These are phyloP conservation scores for Eubasilissa splendida DNA, from an alignment of 2,888 invertebrate genomes.

Conservation along the genomic window DNA sequence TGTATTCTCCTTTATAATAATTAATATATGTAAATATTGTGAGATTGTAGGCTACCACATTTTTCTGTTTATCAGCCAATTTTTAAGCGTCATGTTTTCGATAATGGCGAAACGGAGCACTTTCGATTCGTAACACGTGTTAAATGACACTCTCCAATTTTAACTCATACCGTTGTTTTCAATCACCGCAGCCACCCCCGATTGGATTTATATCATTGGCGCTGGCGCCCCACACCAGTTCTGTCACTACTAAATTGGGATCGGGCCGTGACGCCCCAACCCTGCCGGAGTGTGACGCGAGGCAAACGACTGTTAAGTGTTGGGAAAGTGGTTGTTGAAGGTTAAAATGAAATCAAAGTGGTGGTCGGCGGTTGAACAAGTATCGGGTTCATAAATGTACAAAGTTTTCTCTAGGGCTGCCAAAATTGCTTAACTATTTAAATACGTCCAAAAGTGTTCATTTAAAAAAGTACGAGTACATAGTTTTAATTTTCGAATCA, in stretches of 20 bases:
- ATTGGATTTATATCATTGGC: constrained; percentile 31
- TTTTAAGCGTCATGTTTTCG: too few species aligned
- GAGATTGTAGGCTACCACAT: too few species aligned
- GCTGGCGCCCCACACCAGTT: not conserved
- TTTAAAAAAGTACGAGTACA: too few species aligned
- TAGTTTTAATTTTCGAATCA: too few species aligned
- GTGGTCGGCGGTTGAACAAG: not conserved
- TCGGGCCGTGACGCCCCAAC: constrained; percentile 7
- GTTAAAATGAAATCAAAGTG: not conserved
- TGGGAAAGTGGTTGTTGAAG: constrained; percentile 2
- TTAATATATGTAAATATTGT: too few species aligned
- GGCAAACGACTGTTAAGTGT: constrained; percentile 19
- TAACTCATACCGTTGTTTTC: constrained; percentile 30
- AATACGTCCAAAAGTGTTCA: too few species aligned
- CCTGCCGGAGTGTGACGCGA: not conserved
- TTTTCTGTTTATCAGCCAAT: too few species aligned
- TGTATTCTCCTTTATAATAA: too few species aligned
- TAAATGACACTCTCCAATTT: constrained; percentile 23
- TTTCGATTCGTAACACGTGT: not conserved
- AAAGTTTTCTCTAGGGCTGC: too few species aligned
- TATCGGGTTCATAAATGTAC: not conserved
- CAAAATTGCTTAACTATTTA: too few species aligned
- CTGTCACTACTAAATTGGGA: constrained; percentile 10
- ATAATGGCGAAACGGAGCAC: too few species aligned
- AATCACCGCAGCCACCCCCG: constrained; percentile 32